phyloP scores from a whole-genome alignment of 2,888 invertebrate species.

The Orthosia gracilis region DNA sequence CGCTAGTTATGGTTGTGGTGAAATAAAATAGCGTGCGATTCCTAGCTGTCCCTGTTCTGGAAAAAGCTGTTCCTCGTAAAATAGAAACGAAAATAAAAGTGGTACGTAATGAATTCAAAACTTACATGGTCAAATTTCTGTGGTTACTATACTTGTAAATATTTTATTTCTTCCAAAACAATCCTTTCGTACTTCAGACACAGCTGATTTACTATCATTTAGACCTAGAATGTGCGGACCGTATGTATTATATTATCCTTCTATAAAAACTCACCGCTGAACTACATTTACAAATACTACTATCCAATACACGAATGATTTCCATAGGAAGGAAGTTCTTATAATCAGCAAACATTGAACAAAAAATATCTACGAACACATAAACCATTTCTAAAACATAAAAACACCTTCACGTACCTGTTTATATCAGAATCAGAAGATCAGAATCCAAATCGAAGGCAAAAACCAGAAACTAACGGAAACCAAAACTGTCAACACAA shows the following conservation, averaged over 20 bases:
- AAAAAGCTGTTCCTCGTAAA: neutral
- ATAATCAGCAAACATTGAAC: neutral
- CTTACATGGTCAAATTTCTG: neutral
- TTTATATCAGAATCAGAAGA: constrained; percentile 6
- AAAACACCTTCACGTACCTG: constrained; percentile 32
- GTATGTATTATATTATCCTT: too few species aligned
- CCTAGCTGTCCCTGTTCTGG: too few species aligned
- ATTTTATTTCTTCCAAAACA: neutral
- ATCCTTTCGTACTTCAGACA: neutral
- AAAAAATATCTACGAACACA: neutral
- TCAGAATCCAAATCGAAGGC: constrained; percentile 1
- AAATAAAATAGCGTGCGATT: too few species aligned
- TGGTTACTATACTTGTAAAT: neutral
- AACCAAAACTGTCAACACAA: constrained; percentile 23
- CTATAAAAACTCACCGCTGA: neutral
- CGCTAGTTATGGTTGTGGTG: too few species aligned
- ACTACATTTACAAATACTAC: neutral
- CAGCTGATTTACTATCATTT: neutral
- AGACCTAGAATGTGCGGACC: neutral
- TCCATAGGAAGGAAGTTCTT: too few species aligned
- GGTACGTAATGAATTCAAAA: neutral
- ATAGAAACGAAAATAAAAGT: neutral
- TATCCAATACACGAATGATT: neutral
- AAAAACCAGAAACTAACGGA: constrained; percentile 6
- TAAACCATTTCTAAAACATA: too few species aligned